Conservation (phyloP, 2,888 invertebrate species). For the Metallyticus violacea region DNA sequence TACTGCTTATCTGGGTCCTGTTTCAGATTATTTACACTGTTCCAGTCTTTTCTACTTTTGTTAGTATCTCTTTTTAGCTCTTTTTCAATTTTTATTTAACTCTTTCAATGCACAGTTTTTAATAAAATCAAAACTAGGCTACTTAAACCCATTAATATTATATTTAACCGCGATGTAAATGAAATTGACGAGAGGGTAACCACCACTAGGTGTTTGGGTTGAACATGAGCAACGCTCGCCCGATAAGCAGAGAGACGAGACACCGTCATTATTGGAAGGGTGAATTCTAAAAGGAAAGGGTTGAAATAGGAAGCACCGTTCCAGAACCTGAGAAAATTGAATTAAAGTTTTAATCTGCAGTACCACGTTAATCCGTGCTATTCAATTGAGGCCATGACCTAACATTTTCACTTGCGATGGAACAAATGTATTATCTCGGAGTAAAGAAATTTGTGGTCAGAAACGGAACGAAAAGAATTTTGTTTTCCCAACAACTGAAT, state of each 20-base stretch:
- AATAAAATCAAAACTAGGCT: background rate
- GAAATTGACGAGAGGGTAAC: background rate
- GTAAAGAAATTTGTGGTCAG: background rate
- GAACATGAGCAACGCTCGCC: background rate
- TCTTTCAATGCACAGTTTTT: too few relatives aligned
- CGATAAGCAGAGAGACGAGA: background rate
- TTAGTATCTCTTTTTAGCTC: too few relatives aligned
- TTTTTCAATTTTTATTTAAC: too few relatives aligned
- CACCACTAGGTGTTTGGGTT: constrained; percentile 10
- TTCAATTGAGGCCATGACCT: background rate
- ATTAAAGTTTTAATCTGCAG: background rate
- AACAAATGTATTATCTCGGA: background rate
- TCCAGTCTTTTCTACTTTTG: too few relatives aligned
- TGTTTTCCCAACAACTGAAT: background rate
- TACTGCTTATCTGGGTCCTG: too few relatives aligned
- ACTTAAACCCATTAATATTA: background rate
- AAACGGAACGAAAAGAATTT: background rate
- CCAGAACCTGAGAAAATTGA: background rate
- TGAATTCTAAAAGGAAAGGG: background rate
- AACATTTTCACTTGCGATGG: background rate
- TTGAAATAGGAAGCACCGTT: background rate
- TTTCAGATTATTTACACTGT: too few relatives aligned
- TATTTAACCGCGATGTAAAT: background rate
- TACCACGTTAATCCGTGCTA: background rate
- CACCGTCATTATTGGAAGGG: background rate